phyloP scores from a whole-genome alignment of 2,888 invertebrate species.

The Eudasyphora cyanicolor region DNA sequence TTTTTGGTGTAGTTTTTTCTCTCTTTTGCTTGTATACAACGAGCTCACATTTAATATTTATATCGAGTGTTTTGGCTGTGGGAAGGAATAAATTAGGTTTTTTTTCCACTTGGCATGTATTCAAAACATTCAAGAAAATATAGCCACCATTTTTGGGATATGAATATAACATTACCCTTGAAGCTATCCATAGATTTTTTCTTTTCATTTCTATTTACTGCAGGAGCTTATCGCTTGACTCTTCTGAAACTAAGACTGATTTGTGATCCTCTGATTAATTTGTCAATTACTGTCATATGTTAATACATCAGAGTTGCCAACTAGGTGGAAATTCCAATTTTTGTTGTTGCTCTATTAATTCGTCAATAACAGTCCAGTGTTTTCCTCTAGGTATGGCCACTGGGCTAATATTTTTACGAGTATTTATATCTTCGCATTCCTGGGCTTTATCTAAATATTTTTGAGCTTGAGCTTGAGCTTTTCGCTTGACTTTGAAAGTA shows the following conservation, averaged over 20 bases:
- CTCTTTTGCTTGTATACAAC: neutral
- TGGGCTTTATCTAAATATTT: too few species aligned
- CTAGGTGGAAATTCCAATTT: too few species aligned
- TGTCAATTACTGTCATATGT: neutral
- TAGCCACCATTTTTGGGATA: neutral
- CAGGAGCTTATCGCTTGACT: neutral
- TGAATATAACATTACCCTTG: neutral
- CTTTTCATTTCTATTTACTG: neutral
- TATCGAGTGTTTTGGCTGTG: neutral
- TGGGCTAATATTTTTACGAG: too few species aligned
- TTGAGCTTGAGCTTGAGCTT: too few species aligned
- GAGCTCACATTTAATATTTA: neutral
- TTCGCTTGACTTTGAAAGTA: too few species aligned
- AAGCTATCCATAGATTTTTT: neutral
- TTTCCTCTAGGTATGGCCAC: too few species aligned
- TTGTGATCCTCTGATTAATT: neutral
- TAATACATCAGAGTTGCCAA: neutral
- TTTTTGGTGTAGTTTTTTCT: neutral
- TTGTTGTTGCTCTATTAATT: too few species aligned
- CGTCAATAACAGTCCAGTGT: too few species aligned
- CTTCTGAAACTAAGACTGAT: neutral
- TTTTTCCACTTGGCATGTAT: neutral
- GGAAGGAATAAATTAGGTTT: neutral
- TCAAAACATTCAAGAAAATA: neutral
- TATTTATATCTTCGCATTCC: too few species aligned